phyloP scores from a whole-genome alignment of 2,888 invertebrate species.

The Dione vanillae region DNA sequence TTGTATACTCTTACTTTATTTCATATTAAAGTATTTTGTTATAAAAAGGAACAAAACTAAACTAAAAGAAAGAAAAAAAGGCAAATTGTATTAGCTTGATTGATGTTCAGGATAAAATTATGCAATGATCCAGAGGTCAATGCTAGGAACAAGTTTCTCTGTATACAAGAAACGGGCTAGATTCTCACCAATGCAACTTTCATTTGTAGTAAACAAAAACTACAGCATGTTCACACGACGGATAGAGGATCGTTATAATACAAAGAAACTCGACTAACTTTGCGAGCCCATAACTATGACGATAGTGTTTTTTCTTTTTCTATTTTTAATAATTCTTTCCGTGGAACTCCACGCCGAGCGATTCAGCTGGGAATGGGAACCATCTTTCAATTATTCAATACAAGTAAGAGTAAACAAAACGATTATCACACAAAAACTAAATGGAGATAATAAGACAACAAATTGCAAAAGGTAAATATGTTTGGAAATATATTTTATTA shows the following conservation, averaged over 20 bases:
- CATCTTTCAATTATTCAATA: constrained; percentile 43
- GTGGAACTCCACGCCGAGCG: constrained; percentile 60
- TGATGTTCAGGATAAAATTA: constrained; percentile 38
- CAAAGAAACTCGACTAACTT: constrained; percentile 46
- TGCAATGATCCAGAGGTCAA: constrained; percentile 61
- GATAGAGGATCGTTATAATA: constrained; percentile 60
- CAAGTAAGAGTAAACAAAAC: constrained; percentile 46
- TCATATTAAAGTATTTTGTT: background rate
- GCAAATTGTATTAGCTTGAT: background rate
- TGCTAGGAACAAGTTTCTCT: constrained; percentile 74
- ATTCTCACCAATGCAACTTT: constrained; percentile 82
- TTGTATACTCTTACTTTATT: background rate
- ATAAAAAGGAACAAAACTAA: background rate
- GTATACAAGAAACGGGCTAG: constrained; percentile 61
- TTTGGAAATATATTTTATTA: background rate
- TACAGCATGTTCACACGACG: constrained; percentile 75
- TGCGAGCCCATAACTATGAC: constrained; percentile 32
- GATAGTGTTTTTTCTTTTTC: constrained; percentile 57
- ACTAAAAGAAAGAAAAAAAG: no score
- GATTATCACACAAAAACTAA: constrained; percentile 22
- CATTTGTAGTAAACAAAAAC: constrained; percentile 79
- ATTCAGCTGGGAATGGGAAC: constrained; percentile 54
- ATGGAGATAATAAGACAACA: background rate
- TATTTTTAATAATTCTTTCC: constrained; percentile 61
- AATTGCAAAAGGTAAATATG: background rate